Evolutionary conservation across 2,888 invertebrate species (phyloP), one percentile per base, ranked within the genome.

Genomic region (Lasioglossum lativentre): DNA sequence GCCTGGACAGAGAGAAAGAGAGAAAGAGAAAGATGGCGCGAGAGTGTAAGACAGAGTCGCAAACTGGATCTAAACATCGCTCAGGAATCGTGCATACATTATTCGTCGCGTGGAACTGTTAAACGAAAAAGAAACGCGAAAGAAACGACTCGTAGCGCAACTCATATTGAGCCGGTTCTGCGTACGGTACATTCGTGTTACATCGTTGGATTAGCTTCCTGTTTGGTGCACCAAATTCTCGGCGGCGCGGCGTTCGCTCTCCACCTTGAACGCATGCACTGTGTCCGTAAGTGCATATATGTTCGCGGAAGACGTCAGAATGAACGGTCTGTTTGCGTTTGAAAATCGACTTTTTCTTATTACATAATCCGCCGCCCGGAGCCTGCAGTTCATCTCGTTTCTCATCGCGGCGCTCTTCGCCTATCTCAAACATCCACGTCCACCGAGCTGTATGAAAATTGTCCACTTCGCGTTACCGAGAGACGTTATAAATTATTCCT

Each of bases 261-360:
- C 27, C 59, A 2, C 27, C 16, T 27, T n/a, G 27, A 14, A 16
- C 59, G 59, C 6, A 16, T 30, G 27, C 27, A 16, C 27, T 14
- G 27, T n/a, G 27, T 2, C 59, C 16, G 27, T 27, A 16, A 16
- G 27, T 27, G 14, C 59, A 16, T 27, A 59, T 2, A 63, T 2
- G 19, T 10, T 66, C 66, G 34, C 27, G 38, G 42, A 47, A 66
- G 79, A 40, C 72, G 76, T 73, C 82, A 4, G 88, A 90, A 89
- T 90, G 89, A 91, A 88, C 78, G 77, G 79, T 80, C 68, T 74
- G 86, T 89, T 88, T 82, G 85, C 80, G 81, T 76, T 70, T 71
- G 88, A 87, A 86, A 86, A 77, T n/a, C 78, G 56, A 23, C 59
- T 52, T 74, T 38, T 78, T 52, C 38, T 59, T 76, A 59, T 74